phyloP scores from a whole-genome alignment of 2,888 invertebrate genomes.

The Drosophila rubida region DNA sequence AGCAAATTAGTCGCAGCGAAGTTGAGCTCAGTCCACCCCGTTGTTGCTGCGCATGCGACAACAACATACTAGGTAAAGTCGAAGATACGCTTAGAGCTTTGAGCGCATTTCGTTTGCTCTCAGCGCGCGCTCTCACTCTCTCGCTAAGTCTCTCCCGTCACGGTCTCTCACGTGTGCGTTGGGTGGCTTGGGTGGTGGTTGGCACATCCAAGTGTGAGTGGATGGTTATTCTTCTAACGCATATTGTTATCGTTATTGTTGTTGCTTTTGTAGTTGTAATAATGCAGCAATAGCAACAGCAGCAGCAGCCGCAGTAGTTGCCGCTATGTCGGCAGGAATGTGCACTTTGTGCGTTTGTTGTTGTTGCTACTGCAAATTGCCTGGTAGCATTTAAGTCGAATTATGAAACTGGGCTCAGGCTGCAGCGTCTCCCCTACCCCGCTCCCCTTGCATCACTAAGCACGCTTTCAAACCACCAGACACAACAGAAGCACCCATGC shows the following conservation, averaged over 20 bases:
- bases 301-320: conserved; percentile 44
- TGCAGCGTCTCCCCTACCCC: conserved; percentile 7
- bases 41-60: conserved; percentile 53
- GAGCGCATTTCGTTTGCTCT: conserved; percentile 14
- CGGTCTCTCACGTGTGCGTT: conserved; percentile 16
- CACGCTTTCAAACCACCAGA: conserved; percentile 16
- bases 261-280: conserved; percentile 51
- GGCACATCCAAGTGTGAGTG: conserved; percentile 34
- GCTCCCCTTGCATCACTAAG: neutral
- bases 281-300: conserved; percentile 54
- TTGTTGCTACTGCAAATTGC: conserved; percentile 73
- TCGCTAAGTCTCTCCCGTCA: conserved; percentile 5
- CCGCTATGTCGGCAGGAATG: conserved; percentile 62
- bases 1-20: conserved; percentile 29
- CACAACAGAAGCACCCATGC: conserved; percentile 46
- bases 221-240: conserved; percentile 41
- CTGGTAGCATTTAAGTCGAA: conserved; percentile 79
- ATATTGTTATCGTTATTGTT: conserved; percentile 18
- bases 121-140: neutral
- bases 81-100: conserved; percentile 42
- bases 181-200: conserved; percentile 44
- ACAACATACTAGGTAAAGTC: conserved; percentile 20
- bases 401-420: conserved; percentile 65
- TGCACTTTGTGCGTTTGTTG: conserved; percentile 67
- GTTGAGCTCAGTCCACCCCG: conserved; percentile 54